Conservation (phyloP, 2,113 vertebrate species). For the Ophiodon elongatus region DNA sequence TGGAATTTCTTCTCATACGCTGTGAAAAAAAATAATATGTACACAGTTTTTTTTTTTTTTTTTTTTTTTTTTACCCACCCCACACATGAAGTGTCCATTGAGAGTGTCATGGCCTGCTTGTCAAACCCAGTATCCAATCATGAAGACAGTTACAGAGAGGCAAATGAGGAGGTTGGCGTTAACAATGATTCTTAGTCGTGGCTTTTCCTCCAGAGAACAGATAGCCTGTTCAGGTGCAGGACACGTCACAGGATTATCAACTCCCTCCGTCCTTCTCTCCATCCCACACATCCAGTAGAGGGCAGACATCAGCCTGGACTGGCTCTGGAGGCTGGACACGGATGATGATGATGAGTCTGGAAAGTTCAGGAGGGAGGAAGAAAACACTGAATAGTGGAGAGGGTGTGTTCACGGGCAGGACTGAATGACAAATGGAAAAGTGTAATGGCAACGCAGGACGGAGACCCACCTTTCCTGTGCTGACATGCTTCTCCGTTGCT, state of each 20-base stretch:
- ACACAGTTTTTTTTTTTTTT: too few species aligned
- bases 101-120: not conserved
- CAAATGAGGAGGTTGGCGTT: slow-evolving; percentile 90
- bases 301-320: slow-evolving; percentile 80
- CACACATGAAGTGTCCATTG: slow-evolving; percentile 9
- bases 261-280: slow-evolving; percentile 72
- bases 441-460: not conserved
- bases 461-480: slow-evolving; percentile 57
- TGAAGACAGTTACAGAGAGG: slow-evolving; percentile 85
- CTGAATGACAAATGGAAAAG: slow-evolving; percentile 18
- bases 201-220: slow-evolving; percentile 84
- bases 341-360: slow-evolving; percentile 61
- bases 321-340: slow-evolving; percentile 4
- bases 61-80: not conserved
- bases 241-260: accelerated
- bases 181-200: slow-evolving; percentile 79
- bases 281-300: slow-evolving; percentile 95
- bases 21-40: not conserved
- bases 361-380: not conserved
- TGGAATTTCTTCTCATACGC: not conserved
- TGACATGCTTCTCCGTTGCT: slow-evolving; percentile 4
- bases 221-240: slow-evolving; percentile 22
- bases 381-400: not conserved
- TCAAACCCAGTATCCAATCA: slow-evolving; percentile 94
- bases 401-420: not conserved